These are phyloP conservation scores for Chymomyza procnemis DNA, from an alignment of 2,888 invertebrate species.

Conservation along the genomic window DNA sequence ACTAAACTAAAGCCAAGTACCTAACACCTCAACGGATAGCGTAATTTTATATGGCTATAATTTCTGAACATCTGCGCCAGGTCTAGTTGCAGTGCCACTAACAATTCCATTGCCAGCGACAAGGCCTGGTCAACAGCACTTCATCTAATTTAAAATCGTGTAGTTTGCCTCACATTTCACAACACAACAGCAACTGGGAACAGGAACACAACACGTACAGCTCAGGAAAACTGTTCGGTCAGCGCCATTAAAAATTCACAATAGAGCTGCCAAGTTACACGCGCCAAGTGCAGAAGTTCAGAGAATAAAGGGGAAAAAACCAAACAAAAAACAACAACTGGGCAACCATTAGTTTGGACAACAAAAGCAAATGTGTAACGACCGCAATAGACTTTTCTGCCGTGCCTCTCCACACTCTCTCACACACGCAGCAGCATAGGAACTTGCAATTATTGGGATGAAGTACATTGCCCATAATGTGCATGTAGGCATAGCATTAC, in stretches of 20 bases:
- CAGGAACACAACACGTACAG: conserved; percentile 54
- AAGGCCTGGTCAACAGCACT: conserved; percentile 18
- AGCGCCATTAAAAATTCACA: conserved; percentile 63
- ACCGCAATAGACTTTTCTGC: conserved; percentile 42
- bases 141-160: conserved; percentile 59
- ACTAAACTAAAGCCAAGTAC: too few species aligned
- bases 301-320: conserved; percentile 43
- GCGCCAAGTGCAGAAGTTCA: conserved; percentile 37
- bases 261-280: conserved; percentile 64
- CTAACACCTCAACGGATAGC: too few species aligned
- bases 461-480: conserved; percentile 26
- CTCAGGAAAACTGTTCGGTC: conserved; percentile 34
- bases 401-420: too few species aligned
- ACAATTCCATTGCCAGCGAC: too few species aligned
- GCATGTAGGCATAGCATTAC: conserved; percentile 8
- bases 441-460: conserved; percentile 11
- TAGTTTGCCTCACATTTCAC: conserved; percentile 52
- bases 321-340: conserved; percentile 30
- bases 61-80: conserved; percentile 59
- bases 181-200: conserved; percentile 37
- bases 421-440: conserved; percentile 33
- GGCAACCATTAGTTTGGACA: background rate
- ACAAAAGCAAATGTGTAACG: conserved; percentile 58
- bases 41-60: too few species aligned
- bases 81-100: background rate